Evolutionary conservation across 1,140 invertebrate species (phyloP).

Genomic region (Euschistus heros): DNA sequence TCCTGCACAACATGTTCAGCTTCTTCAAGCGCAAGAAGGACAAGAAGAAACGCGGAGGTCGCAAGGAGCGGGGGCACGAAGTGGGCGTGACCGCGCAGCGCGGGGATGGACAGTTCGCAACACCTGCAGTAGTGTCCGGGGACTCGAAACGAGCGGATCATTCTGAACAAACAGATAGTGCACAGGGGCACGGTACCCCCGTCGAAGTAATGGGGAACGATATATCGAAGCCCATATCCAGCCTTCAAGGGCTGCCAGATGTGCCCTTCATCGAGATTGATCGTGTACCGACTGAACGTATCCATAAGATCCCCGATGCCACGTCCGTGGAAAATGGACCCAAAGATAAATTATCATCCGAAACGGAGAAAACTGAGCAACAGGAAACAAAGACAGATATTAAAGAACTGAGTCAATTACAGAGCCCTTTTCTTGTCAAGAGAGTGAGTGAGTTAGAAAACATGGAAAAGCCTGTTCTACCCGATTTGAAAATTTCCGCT

Average conservation of each 20-base stretch:
- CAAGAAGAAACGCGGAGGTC: neutral
- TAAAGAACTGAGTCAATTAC: too few species aligned
- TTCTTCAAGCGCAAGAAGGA: slow-evolving; percentile 7
- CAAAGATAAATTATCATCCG: too few species aligned
- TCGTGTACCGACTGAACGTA: too few species aligned
- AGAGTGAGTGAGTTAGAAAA: too few species aligned
- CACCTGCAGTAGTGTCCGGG: neutral
- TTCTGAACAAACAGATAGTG: neutral
- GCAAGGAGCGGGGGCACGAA: neutral
- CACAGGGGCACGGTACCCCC: neutral
- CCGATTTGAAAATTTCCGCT: neutral
- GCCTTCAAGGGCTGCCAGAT: too few species aligned
- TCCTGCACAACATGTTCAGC: neutral
- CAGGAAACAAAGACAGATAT: too few species aligned
- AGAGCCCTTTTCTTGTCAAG: too few species aligned
- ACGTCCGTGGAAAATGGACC: too few species aligned
- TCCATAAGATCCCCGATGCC: too few species aligned
- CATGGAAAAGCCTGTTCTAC: too few species aligned
- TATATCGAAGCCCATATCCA: neutral
- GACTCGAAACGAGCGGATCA: neutral
- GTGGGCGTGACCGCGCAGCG: neutral
- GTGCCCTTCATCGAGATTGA: too few species aligned
- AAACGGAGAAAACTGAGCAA: too few species aligned
- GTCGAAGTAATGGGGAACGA: slow-evolving; percentile 1
- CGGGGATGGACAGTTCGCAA: neutral